Evolutionary conservation across 2,797 vertebrate species (phyloP).

Genomic region (Poeciliopsis presidionis): DNA sequence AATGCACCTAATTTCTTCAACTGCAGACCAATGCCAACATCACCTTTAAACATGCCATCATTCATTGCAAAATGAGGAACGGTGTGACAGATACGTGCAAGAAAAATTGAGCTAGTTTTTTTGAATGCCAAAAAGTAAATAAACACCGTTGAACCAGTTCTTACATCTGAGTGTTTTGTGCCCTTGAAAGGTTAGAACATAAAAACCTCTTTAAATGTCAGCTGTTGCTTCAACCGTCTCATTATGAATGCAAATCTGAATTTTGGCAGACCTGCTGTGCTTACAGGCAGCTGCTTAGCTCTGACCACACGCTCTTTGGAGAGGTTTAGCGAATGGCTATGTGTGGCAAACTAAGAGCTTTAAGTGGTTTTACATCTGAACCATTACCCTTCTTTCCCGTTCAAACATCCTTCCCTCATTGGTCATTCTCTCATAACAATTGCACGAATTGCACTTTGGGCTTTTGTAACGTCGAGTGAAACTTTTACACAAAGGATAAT

Average conservation of each 20-base stretch:
- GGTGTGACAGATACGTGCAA: neutral
- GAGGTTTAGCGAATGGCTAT: slow-evolving; percentile 17
- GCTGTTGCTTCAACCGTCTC: neutral
- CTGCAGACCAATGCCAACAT: neutral
- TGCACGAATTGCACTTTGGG: slow-evolving; percentile 16
- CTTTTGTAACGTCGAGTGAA: slow-evolving; percentile 1
- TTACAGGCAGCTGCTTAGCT: slow-evolving; percentile 19
- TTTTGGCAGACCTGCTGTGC: neutral
- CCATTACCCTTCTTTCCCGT: slow-evolving; percentile 7
- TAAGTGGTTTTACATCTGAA: slow-evolving; percentile 25
- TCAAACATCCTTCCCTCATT: neutral
- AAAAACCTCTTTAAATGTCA: slow-evolving; percentile 13
- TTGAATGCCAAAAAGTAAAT: neutral
- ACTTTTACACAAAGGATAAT: neutral
- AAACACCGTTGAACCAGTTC: slow-evolving; percentile 2
- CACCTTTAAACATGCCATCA: neutral
- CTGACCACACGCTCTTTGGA: slow-evolving; percentile 9
- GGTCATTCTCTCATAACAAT: slow-evolving; percentile 3
- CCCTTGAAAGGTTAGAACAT: neutral
- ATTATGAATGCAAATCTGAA: slow-evolving; percentile 1
- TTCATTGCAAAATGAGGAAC: neutral
- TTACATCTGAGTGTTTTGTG: slow-evolving; percentile 1
- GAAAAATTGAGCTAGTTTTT: neutral
- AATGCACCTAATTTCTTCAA: neutral
- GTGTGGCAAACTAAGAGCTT: slow-evolving; percentile 25